Evolutionary conservation across 2,113 vertebrate genomes (phyloP).

Genomic region (Patagioenas fasciata): DNA sequence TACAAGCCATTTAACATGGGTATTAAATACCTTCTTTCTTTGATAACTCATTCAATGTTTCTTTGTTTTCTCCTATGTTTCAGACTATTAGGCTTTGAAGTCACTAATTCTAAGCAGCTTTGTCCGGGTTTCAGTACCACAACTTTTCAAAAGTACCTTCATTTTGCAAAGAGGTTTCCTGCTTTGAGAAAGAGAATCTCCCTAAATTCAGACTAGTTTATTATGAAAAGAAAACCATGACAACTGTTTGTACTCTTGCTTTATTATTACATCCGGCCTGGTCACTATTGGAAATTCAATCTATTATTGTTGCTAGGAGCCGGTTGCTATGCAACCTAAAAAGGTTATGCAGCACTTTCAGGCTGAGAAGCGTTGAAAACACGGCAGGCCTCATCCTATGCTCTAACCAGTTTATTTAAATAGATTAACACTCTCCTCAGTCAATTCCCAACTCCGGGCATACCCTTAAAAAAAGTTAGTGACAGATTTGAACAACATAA

Average conservation of each 20-base stretch:
- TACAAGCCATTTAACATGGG: neutral
- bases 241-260: slow-evolving; percentile 80
- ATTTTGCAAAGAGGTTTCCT: slow-evolving; percentile 44
- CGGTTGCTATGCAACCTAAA: slow-evolving; percentile 82
- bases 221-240: slow-evolving; percentile 79
- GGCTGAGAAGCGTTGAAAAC: slow-evolving; percentile 75
- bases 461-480: slow-evolving; percentile 54
- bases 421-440: slow-evolving; percentile 62
- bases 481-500: slow-evolving; percentile 43
- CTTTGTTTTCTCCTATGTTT: neutral
- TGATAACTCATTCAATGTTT: slow-evolving; percentile 13
- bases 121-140: neutral
- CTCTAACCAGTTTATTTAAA: slow-evolving; percentile 69
- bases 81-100: neutral
- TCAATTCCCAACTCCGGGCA: slow-evolving; percentile 42
- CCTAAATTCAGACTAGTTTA: slow-evolving; percentile 64
- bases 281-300: slow-evolving; percentile 83
- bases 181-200: slow-evolving; percentile 47
- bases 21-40: neutral
- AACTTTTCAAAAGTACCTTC: slow-evolving; percentile 42
- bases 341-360: slow-evolving; percentile 76
- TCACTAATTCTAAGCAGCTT: neutral
- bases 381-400: slow-evolving; percentile 64
- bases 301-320: slow-evolving; percentile 79
- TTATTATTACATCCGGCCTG: slow-evolving; percentile 80